Evolutionary conservation across 2,888 invertebrate species (phyloP).

Genomic region (Tenthredo amoena): DNA sequence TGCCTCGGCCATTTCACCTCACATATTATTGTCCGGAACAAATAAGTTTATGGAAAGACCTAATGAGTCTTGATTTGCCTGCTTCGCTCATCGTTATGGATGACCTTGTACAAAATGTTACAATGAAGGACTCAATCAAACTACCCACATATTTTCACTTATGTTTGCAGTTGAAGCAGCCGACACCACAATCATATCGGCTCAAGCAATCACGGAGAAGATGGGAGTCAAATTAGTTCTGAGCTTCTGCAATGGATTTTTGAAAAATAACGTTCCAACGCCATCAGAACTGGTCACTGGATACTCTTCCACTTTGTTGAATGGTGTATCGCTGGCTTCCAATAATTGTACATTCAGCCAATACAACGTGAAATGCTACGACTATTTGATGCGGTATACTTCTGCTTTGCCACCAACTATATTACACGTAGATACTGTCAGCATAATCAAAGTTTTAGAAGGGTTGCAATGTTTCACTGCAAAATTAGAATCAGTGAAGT

Average conservation of each 20-base stretch:
- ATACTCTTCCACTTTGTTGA: not conserved
- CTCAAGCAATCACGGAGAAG: slow-evolving; percentile 7
- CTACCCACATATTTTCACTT: not conserved
- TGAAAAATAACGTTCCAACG: not conserved
- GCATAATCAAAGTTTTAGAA: not conserved
- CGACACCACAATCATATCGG: not conserved
- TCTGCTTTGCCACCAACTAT: not conserved
- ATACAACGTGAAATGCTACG: not conserved
- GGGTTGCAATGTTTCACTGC: not conserved
- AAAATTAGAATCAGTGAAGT: not conserved
- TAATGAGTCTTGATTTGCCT: not conserved
- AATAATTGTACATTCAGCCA: not conserved
- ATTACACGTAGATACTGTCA: not conserved
- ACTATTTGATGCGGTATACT: not conserved
- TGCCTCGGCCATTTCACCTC: not conserved
- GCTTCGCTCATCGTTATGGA: not conserved
- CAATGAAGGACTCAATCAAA: not conserved
- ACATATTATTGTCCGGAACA: not conserved
- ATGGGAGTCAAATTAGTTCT: not conserved
- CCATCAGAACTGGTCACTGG: not conserved
- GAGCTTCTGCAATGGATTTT: not conserved
- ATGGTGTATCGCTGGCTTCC: not conserved
- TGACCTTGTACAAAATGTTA: not conserved
- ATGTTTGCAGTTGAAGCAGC: not conserved
- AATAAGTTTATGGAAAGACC: not conserved